Percentiles rank a stretch among this genome's conserved stretches.
These are phyloP conservation scores for Natrix natrix DNA, from an alignment of 2,797 vertebrate species.

Conservation along the genomic window DNA sequence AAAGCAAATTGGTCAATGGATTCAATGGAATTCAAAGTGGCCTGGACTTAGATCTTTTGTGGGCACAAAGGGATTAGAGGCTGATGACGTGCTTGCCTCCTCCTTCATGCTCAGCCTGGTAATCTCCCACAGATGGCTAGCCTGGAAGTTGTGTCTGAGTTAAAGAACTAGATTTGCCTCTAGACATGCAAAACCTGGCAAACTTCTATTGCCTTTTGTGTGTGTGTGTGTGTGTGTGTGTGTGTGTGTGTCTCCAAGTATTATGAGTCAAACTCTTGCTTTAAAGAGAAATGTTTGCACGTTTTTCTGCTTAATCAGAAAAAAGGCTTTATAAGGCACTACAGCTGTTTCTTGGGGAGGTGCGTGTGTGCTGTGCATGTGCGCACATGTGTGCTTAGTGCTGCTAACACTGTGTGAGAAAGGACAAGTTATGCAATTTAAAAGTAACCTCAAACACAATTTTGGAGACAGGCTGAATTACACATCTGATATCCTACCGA, in stretches of 20 bases:
- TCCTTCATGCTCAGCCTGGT: not conserved
- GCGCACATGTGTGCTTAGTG: not conserved
- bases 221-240: not conserved
- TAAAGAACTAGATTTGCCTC: not conserved
- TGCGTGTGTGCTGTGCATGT: too few species aligned
- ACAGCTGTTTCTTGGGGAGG: not conserved
- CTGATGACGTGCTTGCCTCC: not conserved
- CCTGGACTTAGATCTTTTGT: not conserved
- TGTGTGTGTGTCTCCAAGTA: not conserved
- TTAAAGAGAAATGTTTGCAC: not conserved
- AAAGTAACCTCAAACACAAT: not conserved
- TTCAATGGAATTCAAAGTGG: not conserved
- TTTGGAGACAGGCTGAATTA: not conserved
- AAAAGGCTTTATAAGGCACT: not conserved
- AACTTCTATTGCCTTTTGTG: too few species aligned
- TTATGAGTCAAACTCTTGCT: not conserved
- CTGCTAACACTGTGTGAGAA: not conserved
- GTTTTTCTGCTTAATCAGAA: not conserved
- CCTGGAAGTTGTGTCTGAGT: not conserved
- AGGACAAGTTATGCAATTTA: not conserved
- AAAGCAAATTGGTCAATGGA: not conserved
- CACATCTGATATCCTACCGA: not conserved
- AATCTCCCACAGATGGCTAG: not conserved
- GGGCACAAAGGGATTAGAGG: not conserved
- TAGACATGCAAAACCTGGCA: not conserved